Conservation (phyloP, 2,113 vertebrate genomes). For the Burhinus bistriatus region DNA sequence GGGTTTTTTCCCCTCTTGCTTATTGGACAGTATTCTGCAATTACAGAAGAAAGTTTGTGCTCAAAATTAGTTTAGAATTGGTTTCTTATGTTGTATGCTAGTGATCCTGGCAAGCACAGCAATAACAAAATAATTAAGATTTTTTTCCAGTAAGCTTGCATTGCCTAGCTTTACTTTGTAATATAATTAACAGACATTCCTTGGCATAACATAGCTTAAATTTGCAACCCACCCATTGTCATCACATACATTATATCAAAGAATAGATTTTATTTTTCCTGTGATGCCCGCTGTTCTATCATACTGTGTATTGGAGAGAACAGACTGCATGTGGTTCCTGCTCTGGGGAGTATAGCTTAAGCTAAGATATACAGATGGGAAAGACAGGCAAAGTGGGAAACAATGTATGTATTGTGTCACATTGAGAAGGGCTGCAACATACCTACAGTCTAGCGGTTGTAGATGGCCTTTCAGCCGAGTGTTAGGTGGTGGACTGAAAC, state of each 20-base stretch:
- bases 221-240: not conserved
- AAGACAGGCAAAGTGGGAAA: not conserved
- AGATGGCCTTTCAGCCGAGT: not conserved
- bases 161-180: conserved; percentile 45
- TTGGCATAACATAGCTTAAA: not conserved
- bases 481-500: not conserved
- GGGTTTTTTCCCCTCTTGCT: not conserved
- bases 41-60: conserved; percentile 43
- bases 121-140: conserved; percentile 46
- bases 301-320: not conserved
- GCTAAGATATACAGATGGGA: not conserved
- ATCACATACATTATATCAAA: not conserved
- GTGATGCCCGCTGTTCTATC: not conserved
- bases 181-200: conserved; percentile 17
- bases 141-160: conserved; percentile 16
- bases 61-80: conserved; percentile 55
- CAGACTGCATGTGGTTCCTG: not conserved
- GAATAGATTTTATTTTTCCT: not conserved
- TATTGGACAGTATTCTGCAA: conserved; percentile 16
- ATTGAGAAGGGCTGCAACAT: not conserved
- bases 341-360: not conserved
- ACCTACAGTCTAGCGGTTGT: not conserved
- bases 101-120: conserved; percentile 40
- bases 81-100: conserved; percentile 52
- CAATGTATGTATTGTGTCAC: not conserved